Evolutionary conservation across 1,140 invertebrate genomes (phyloP).

Genomic region (Megathymus violae): DNA sequence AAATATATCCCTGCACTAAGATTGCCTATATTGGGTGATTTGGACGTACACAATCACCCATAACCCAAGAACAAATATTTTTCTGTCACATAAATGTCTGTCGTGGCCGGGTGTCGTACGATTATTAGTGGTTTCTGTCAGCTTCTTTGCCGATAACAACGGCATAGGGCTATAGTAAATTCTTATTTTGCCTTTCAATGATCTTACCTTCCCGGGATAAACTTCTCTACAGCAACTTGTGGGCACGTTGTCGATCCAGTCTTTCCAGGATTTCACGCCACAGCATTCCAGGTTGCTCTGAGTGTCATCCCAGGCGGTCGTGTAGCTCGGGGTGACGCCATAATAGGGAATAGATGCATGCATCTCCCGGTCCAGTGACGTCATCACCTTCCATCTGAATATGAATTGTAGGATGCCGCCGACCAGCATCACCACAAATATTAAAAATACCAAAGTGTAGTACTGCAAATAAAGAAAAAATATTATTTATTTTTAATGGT

Average conservation of each 20-base stretch:
- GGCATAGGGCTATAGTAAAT: too few relatives aligned
- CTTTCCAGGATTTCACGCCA: conserved; percentile 88
- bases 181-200: too few relatives aligned
- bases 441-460: conserved; percentile 92
- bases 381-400: conserved; percentile 90
- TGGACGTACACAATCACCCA: too few relatives aligned
- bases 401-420: conserved; percentile 95
- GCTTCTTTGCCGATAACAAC: too few relatives aligned
- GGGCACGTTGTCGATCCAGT: conserved; percentile 91
- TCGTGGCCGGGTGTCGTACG: too few relatives aligned
- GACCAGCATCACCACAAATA: conserved; percentile 94
- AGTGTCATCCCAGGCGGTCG: conserved; percentile 92
- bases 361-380: conserved; percentile 91
- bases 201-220: conserved; percentile 84
- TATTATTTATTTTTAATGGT: too few relatives aligned
- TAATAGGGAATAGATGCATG: conserved; percentile 89
- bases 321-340: conserved; percentile 86
- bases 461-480: conserved; percentile 86
- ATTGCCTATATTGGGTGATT: too few relatives aligned
- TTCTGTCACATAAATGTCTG: too few relatives aligned
- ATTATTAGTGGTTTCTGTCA: too few relatives aligned
- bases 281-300: conserved; percentile 93
- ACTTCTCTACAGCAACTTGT: conserved; percentile 91
- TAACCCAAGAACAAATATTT: too few relatives aligned
- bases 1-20: too few relatives aligned